Evolutionary conservation across 64 coral and sea anemone species (phyloP).

Genomic region (Trachythela sp.): DNA sequence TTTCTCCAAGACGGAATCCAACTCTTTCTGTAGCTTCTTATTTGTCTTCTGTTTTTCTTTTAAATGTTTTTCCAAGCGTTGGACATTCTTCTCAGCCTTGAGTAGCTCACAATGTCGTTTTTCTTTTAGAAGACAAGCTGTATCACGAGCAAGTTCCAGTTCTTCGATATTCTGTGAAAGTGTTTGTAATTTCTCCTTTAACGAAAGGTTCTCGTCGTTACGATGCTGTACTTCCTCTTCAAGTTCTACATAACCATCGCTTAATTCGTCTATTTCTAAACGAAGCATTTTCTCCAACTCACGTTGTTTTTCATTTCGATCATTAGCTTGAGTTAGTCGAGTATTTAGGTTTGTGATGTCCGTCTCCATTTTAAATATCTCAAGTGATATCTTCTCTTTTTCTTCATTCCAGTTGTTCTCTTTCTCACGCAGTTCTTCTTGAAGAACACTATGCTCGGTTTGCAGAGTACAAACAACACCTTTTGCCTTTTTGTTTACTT

Average conservation of each 20-base stretch:
- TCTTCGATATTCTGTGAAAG: not conserved
- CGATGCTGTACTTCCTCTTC: not conserved
- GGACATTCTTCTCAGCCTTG: not conserved
- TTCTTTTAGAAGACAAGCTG: not conserved
- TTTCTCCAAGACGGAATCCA: not conserved
- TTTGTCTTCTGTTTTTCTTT: not conserved
- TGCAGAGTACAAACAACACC: not conserved
- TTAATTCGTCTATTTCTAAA: constrained; percentile 9
- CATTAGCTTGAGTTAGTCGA: not conserved
- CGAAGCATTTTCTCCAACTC: constrained; percentile 14
- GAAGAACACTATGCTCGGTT: not conserved
- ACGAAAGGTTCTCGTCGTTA: not conserved
- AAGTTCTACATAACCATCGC: not conserved
- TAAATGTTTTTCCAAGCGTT: not conserved
- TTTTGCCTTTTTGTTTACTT: not conserved
- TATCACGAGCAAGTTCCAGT: constrained; percentile 9
- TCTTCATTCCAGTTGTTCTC: not conserved
- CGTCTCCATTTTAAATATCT: not conserved
- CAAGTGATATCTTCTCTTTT: not conserved
- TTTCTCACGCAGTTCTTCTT: not conserved
- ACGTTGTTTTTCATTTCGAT: not conserved
- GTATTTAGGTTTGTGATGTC: not conserved
- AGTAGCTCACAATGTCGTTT: constrained; percentile 2
- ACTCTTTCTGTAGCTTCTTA: not conserved
- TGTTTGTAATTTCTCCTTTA: not conserved